Evolutionary conservation across 2,797 vertebrate genomes (phyloP).

Genomic region (Poecile montanus): DNA sequence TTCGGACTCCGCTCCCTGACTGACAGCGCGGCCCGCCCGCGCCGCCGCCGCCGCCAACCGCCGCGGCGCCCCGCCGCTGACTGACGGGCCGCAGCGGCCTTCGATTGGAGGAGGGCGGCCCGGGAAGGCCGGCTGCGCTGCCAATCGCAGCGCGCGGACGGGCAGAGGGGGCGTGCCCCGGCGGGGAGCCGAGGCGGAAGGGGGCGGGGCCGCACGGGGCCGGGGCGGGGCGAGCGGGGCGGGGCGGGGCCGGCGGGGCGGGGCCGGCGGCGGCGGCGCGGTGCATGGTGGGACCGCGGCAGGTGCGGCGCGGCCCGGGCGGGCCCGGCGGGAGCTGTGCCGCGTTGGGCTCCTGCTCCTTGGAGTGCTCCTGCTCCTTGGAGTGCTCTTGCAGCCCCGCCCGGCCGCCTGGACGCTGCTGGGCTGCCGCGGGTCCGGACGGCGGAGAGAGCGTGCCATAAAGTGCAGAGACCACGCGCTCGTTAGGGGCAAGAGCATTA

Average conservation of each 20-base stretch:
- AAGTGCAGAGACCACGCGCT: fast-evolving
- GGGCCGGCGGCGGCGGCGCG: background rate
- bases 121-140: background rate
- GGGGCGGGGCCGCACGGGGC: background rate
- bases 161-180: background rate
- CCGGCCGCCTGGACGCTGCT: background rate
- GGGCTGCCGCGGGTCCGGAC: fast-evolving
- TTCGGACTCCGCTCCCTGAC: slow-evolving; percentile 50
- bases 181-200: background rate
- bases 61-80: background rate
- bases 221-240: background rate
- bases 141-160: background rate
- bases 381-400: background rate
- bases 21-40: slow-evolving; percentile 49
- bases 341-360: background rate
- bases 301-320: background rate
- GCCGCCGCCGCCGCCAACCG: slow-evolving; percentile 60
- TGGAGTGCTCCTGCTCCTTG: too few relatives aligned
- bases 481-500: fast-evolving
- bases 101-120: background rate
- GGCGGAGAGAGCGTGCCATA: too few relatives aligned
- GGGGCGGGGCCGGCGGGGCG: slow-evolving; percentile 34
- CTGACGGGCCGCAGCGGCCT: background rate
- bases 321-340: background rate
- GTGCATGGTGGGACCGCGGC: slow-evolving; percentile 30